These are phyloP conservation scores for Cynocephalus volans DNA, from an alignment of 2,113 vertebrate species.

Conservation along the genomic window DNA sequence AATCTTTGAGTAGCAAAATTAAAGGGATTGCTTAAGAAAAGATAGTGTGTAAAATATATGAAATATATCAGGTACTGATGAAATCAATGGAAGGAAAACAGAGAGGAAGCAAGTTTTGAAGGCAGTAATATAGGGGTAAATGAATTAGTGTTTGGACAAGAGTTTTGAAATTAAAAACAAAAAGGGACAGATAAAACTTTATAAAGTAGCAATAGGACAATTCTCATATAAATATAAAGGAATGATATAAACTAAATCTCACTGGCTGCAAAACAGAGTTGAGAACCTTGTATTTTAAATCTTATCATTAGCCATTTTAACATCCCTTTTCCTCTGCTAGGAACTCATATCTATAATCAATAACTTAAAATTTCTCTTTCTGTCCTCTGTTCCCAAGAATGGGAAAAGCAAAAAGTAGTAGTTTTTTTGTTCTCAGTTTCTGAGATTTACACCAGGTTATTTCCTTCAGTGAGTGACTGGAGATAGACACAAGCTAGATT, in stretches of 20 bases:
- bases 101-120: neutral
- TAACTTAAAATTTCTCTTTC: neutral
- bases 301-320: neutral
- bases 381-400: neutral
- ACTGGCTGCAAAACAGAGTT: neutral
- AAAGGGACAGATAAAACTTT: neutral
- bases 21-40: constrained; percentile 1
- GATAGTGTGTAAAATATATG: neutral
- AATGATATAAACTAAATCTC: neutral
- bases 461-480: neutral
- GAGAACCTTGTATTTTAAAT: neutral
- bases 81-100: neutral
- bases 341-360: neutral
- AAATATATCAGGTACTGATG: neutral
- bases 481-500: neutral
- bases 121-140: neutral
- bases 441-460: neutral
- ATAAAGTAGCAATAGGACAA: neutral
- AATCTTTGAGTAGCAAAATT: neutral
- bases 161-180: neutral
- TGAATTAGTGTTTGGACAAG: neutral
- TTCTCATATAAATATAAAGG: neutral
- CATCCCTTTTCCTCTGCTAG: neutral
- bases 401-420: neutral
- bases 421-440: constrained; percentile 3